A percentile compares a stretch with the other conserved stretches of the same genome.
These are phyloP conservation scores for Dufourea novaeangliae DNA, from an alignment of 1,140 invertebrate species.

Conservation along the genomic window DNA sequence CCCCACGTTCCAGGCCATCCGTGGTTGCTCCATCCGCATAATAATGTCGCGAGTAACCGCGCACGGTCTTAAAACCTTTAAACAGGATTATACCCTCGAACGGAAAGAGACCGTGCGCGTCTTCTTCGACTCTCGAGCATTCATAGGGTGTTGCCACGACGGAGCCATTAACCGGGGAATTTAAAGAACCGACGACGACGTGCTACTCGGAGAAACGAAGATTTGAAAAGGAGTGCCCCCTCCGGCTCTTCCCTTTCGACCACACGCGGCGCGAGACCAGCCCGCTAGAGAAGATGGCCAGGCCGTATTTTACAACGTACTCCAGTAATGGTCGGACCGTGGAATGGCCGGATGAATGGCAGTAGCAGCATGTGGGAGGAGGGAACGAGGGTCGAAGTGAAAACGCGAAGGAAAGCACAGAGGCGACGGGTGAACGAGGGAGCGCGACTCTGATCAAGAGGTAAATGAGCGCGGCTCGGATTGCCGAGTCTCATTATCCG, in stretches of 20 bases:
- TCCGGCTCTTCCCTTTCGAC: background rate
- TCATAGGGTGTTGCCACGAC: conserved; percentile 40
- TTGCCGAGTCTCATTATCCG: conserved; percentile 45
- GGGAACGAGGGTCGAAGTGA: too few species aligned
- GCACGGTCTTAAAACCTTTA: conserved; percentile 42
- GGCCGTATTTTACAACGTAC: conserved; percentile 36
- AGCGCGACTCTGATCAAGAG: conserved; percentile 28
- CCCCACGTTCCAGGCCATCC: too few species aligned
- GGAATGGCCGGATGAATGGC: conserved; percentile 31
- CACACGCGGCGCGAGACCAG: background rate
- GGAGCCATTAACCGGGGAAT: conserved; percentile 50
- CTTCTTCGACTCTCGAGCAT: conserved; percentile 7
- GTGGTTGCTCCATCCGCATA: background rate
- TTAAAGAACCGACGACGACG: conserved; percentile 48
- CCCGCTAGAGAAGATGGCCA: background rate
- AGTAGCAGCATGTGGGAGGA: background rate
- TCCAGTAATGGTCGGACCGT: conserved; percentile 30
- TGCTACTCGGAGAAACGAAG: conserved; percentile 16
- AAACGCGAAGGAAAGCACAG: conserved; percentile 14
- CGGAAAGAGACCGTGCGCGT: background rate
- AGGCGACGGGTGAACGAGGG: too few species aligned
- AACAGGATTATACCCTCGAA: conserved; percentile 19
- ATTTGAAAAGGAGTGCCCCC: conserved; percentile 50
- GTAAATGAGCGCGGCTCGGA: conserved; percentile 43
- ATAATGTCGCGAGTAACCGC: conserved; percentile 19